A percentile compares a stretch with the other conserved stretches of the same genome.
Conservation (phyloP, 1,140 invertebrate genomes). For the Heliconius hermathena region DNA sequence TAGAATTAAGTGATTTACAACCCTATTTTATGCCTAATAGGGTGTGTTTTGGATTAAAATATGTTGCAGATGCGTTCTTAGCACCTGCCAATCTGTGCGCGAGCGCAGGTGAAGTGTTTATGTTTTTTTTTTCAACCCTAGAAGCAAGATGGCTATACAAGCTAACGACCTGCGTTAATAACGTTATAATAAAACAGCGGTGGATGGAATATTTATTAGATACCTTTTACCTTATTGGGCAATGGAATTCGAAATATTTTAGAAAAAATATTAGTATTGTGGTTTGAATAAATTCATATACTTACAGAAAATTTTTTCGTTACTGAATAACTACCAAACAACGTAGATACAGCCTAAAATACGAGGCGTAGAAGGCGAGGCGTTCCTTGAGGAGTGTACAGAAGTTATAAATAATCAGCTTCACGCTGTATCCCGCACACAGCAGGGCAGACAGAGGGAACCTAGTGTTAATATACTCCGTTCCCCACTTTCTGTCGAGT, state of each 20-base stretch:
- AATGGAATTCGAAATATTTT: neutral
- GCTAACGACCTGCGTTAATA: constrained; percentile 24
- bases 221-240: neutral
- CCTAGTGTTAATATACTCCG: too few species aligned
- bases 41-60: constrained; percentile 19
- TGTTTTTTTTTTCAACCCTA: constrained; percentile 51
- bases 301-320: too few species aligned
- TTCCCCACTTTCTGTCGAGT: too few species aligned
- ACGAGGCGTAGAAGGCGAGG: too few species aligned
- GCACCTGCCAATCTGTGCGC: constrained; percentile 57
- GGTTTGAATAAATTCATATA: neutral
- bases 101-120: constrained; percentile 53
- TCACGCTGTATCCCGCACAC: too few species aligned
- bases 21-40: neutral
- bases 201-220: neutral
- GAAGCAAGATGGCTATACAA: constrained; percentile 34
- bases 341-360: too few species aligned
- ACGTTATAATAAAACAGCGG: constrained; percentile 21
- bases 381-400: too few species aligned
- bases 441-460: too few species aligned
- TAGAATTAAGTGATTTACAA: neutral
- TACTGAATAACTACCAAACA: too few species aligned
- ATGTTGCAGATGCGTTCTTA: constrained; percentile 45
- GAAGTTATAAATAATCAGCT: too few species aligned
- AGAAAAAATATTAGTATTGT: neutral